A percentile compares a stretch with the other conserved stretches of the same genome.
phyloP scores from a whole-genome alignment of 2,888 invertebrate species.

The Melanostoma scalare region DNA sequence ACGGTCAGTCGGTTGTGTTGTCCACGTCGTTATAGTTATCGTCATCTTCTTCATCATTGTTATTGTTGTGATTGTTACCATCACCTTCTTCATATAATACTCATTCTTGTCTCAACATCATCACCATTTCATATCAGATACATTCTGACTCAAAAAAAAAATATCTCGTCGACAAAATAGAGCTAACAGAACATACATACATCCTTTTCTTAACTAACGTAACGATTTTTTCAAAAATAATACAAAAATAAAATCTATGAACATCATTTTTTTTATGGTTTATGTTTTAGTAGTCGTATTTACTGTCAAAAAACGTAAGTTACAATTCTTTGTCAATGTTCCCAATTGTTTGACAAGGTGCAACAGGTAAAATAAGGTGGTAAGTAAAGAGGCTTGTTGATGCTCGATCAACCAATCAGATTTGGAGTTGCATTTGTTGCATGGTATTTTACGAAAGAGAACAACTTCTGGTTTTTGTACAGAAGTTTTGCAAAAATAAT shows the following conservation, averaged over 20 bases:
- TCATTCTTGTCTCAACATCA: slow-evolving; percentile 7
- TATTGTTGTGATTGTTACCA: slow-evolving; percentile 43
- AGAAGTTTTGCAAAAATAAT: too few relatives aligned
- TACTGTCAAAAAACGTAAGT: too few relatives aligned
- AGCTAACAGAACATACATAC: slow-evolving; percentile 10
- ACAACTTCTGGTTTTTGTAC: too few relatives aligned
- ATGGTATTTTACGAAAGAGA: too few relatives aligned
- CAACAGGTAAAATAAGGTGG: too few relatives aligned
- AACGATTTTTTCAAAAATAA: neutral
- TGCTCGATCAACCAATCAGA: too few relatives aligned
- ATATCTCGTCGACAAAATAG: slow-evolving; percentile 17
- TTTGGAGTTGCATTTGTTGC: too few relatives aligned
- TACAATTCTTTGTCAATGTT: too few relatives aligned
- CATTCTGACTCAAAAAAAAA: slow-evolving; percentile 41
- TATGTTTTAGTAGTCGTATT: slow-evolving; percentile 18
- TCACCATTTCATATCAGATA: slow-evolving; percentile 54
- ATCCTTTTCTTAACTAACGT: slow-evolving; percentile 17
- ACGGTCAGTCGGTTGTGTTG: slow-evolving; percentile 66
- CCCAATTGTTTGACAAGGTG: too few relatives aligned
- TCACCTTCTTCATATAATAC: slow-evolving; percentile 42
- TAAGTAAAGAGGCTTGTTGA: too few relatives aligned
- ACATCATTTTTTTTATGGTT: neutral
- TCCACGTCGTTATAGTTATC: slow-evolving; percentile 57
- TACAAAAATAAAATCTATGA: neutral
- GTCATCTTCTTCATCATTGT: slow-evolving; percentile 46